phyloP scores from a whole-genome alignment of 2,888 invertebrate genomes.

The Andrena chrysosceles region DNA sequence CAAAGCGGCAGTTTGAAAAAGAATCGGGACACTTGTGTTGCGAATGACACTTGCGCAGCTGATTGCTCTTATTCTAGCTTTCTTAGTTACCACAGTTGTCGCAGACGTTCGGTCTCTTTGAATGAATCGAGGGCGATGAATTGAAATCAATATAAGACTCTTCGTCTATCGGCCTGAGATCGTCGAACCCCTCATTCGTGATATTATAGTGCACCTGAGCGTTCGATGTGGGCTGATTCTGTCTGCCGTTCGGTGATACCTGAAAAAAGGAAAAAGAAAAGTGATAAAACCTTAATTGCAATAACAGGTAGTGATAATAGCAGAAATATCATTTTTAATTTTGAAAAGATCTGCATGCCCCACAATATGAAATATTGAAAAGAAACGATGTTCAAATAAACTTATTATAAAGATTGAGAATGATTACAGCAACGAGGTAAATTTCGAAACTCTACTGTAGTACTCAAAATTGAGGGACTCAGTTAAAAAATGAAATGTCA shows the following conservation, averaged over 20 bases:
- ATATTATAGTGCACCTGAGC: conserved; percentile 74
- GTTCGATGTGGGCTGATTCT: conserved; percentile 67
- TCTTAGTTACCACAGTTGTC: conserved; percentile 80
- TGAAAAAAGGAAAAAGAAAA: neutral
- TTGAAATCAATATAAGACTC: conserved; percentile 72
- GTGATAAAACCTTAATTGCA: neutral
- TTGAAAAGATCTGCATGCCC: too few species aligned
- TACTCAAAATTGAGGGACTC: too few species aligned
- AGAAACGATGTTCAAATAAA: too few species aligned
- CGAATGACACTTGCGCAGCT: neutral
- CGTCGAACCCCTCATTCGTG: conserved; percentile 60
- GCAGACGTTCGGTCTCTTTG: conserved; percentile 76
- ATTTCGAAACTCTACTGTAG: too few species aligned
- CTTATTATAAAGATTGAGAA: too few species aligned
- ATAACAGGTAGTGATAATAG: too few species aligned
- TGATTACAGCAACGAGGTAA: too few species aligned
- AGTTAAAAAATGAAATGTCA: too few species aligned
- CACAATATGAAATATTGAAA: too few species aligned
- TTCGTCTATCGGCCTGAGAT: conserved; percentile 66
- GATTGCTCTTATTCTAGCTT: conserved; percentile 3
- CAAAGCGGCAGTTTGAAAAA: neutral
- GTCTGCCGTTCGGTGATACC: conserved; percentile 55
- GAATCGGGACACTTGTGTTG: neutral
- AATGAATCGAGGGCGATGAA: conserved; percentile 61
- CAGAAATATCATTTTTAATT: too few species aligned